phyloP scores from a whole-genome alignment of 2,888 invertebrate genomes.

The Piscicola geometra region DNA sequence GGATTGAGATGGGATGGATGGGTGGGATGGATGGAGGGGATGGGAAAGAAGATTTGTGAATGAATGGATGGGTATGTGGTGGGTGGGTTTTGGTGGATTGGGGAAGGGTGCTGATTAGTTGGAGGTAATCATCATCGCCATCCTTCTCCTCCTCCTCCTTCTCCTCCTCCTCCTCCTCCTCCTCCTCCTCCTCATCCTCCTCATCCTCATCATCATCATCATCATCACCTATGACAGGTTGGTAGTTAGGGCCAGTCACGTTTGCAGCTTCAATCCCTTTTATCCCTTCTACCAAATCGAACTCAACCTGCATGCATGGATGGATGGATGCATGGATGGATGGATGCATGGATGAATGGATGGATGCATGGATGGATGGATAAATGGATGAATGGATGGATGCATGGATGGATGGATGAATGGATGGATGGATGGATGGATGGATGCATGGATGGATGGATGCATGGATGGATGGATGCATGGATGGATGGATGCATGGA shows the following conservation, averaged over 20 bases:
- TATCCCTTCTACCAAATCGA: conserved; percentile 83
- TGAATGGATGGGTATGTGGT: too few species aligned
- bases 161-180: not conserved
- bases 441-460: not conserved
- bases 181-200: not conserved
- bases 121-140: too few species aligned
- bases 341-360: too few species aligned
- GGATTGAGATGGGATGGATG: too few species aligned
- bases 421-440: not conserved
- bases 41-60: too few species aligned
- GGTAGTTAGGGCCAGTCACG: conserved; percentile 91
- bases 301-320: conserved; percentile 67
- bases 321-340: not conserved
- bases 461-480: not conserved
- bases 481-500: not conserved
- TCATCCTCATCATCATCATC: conserved; percentile 1
- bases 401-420: not conserved
- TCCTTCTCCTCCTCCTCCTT: too few species aligned
- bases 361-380: not conserved
- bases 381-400: not conserved
- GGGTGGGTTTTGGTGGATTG: too few species aligned
- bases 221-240: conserved; percentile 64
- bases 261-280: conserved; percentile 82
- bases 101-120: too few species aligned
- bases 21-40: too few species aligned